These are phyloP conservation scores for Musca vetustissima DNA, from an alignment of 1,140 invertebrate genomes.

Conservation along the genomic window DNA sequence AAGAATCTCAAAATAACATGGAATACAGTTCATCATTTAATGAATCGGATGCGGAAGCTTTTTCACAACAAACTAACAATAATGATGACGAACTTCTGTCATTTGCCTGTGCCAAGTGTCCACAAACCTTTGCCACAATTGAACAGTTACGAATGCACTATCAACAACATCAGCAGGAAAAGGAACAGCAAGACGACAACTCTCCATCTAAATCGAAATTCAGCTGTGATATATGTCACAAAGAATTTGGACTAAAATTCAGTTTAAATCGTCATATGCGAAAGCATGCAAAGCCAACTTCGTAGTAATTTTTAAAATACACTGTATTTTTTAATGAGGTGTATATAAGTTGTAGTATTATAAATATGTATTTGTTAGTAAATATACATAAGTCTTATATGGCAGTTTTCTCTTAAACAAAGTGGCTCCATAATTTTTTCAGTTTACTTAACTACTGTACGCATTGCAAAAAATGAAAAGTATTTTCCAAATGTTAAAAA, in stretches of 20 bases:
- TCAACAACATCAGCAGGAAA: conserved; percentile 11
- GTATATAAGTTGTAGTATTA: not conserved
- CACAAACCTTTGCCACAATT: conserved; percentile 25
- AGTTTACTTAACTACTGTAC: not conserved
- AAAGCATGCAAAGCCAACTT: conserved; percentile 28
- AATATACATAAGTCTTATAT: too few relatives aligned
- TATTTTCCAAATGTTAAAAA: too few relatives aligned
- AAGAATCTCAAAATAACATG: not conserved
- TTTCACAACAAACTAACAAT: not conserved
- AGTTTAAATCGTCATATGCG: conserved; percentile 45
- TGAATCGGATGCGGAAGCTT: not conserved
- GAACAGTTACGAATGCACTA: conserved; percentile 27
- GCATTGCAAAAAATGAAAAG: not conserved
- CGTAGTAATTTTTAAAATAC: not conserved
- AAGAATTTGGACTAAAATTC: conserved; percentile 41
- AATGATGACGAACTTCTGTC: not conserved
- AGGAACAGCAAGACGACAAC: not conserved
- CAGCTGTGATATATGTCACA: conserved; percentile 39
- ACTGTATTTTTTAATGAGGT: conserved; percentile 4
- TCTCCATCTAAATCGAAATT: conserved; percentile 7
- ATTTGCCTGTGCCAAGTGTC: conserved; percentile 32
- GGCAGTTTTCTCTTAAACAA: too few relatives aligned
- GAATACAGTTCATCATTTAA: conserved; percentile 3
- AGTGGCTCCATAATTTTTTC: too few relatives aligned
- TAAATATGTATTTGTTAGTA: too few relatives aligned